phyloP scores from a whole-genome alignment of 2,113 vertebrate species.

The Serilophus lunatus region DNA sequence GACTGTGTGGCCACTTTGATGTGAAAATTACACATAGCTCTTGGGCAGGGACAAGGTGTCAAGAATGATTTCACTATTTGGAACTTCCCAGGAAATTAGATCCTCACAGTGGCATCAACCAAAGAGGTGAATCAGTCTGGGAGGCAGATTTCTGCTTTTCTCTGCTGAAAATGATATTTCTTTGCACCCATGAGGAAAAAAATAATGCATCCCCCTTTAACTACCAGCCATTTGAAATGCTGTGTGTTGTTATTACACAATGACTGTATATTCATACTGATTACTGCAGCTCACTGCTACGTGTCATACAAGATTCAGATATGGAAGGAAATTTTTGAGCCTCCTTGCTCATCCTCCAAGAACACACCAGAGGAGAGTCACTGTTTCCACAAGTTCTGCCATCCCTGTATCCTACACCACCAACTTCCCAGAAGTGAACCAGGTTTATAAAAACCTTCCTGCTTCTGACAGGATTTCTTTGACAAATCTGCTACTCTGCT shows the following conservation, averaged over 20 bases:
- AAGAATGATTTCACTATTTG: not conserved
- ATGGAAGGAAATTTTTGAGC: not conserved
- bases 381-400: not conserved
- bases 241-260: not conserved
- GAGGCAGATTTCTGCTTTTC: not conserved
- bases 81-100: not conserved
- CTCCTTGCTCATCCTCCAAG: not conserved
- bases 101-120: fast-evolving
- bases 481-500: not conserved
- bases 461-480: not conserved
- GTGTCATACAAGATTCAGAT: not conserved
- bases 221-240: not conserved
- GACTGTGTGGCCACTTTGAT: not conserved
- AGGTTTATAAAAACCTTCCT: slow-evolving; percentile 5
- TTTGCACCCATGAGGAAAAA: not conserved
- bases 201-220: not conserved
- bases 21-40: not conserved
- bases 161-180: not conserved
- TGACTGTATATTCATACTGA: not conserved
- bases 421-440: not conserved
- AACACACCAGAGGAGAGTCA: fast-evolving
- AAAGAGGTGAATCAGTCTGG: not conserved
- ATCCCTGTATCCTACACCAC: not conserved
- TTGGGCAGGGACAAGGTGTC: not conserved
- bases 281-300: not conserved